phyloP scores from a whole-genome alignment of 2,888 invertebrate species.

The Aphidoletes aphidimyza region DNA sequence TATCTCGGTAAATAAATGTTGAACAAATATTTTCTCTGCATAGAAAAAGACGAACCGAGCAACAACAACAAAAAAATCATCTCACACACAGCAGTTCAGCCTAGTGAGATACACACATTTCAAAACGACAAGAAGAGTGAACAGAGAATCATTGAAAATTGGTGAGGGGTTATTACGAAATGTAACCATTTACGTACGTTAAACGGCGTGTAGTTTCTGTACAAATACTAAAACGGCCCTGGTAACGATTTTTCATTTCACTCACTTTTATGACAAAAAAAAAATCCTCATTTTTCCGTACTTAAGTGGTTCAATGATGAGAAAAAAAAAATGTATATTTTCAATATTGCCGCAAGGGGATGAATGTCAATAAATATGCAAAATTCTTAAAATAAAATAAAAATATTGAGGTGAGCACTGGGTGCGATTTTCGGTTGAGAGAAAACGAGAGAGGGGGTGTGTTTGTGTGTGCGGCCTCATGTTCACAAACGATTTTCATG shows the following conservation, averaged over 20 bases:
- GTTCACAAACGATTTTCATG: conserved; percentile 47
- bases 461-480: background rate
- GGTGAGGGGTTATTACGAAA: conserved; percentile 47
- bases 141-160: background rate
- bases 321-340: background rate
- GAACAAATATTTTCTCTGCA: conserved; percentile 13
- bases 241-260: background rate
- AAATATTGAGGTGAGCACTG: conserved; percentile 29
- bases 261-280: background rate
- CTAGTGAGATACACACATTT: background rate
- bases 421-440: too few relatives aligned
- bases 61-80: background rate
- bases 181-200: conserved; percentile 48
- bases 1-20: background rate
- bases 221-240: background rate
- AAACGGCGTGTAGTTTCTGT: conserved; percentile 16
- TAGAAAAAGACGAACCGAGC: background rate
- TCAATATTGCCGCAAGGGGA: conserved; percentile 52
- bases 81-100: background rate
- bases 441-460: too few relatives aligned
- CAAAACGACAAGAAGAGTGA: background rate
- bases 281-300: background rate
- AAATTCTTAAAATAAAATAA: conserved; percentile 52
- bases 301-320: conserved; percentile 47
- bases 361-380: conserved; percentile 53